Base-by-base conservation (phyloP, 2,797 vertebrate species). In the Zalophus californianus region DNA sequence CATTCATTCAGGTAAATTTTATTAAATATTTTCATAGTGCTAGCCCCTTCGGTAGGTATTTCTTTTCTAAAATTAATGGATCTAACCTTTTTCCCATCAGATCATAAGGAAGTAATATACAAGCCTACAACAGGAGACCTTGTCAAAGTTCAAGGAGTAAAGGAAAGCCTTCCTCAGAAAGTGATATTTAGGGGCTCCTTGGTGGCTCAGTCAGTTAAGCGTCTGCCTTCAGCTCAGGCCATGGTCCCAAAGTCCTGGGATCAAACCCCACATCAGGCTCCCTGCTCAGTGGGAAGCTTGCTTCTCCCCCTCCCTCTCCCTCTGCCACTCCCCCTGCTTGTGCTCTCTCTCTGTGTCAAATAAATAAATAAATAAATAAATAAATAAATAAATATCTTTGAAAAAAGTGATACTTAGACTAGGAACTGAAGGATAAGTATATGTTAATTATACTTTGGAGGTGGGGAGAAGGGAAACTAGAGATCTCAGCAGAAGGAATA, bases 1-100 rank as follows among this genome's bases (percentile, higher is more conserved):
- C 12, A 56, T 29, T 86, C 54, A 32, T 73, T 62, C 35, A 73
- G 27, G 70, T 68, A 80, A 54, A 80, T 82, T 70, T 73, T 50
- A 56, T 80, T 86, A 54, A 85, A 35, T 82, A 66, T 77, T 60
- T 68, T 64, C 15, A 66, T 27, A 54, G 41, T 92, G 16, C 9
- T 92, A 62, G 11, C 5, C 25, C 6, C 9, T 88, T 79, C 52
- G 48, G 18, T 35, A 83, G 32, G 7, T 78, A 87, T 21, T 84
- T 38, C 38, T 52, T 21, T 87, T 27, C 29, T 62, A 87, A 92
- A 90, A 90, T 95, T 60, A 94, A 94, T 92, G n/a, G 72, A 79
- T 9, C 9, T 14, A 60, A 3, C 41, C 18, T 44, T 66, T n/a
- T 80, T 7, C 44, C 72, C 73, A 79, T 16, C 32, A 86, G 41